Base-by-base conservation (phyloP, 2,888 invertebrate genomes). In the Dendrolimus pini region DNA sequence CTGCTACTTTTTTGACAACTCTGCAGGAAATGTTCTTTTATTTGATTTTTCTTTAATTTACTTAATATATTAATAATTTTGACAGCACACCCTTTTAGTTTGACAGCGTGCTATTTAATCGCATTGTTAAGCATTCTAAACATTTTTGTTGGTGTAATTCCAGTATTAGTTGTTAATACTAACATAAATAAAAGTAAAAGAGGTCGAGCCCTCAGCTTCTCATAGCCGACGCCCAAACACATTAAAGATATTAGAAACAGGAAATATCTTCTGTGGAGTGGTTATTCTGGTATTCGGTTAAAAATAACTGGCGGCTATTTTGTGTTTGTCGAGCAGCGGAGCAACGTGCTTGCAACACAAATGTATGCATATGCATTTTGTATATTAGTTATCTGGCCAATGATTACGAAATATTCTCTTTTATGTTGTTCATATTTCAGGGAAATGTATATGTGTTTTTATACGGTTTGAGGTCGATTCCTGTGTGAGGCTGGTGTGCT, bases 11-110 rank as follows among this genome's bases (percentile, higher is more conserved):
- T 63, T 65, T 64, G 64, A 67, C 63, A 60, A 41, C 60, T 64
- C 62, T 68, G 62, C 78, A 80, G 82, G 80, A 82, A 80, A 77
- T 68, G 65, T 68, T 66, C 67, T 68, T 74, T 71, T 62, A 55
- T 53, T 54, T 41, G 62, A 61, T 61, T 64, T 62, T 53, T 64
- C 42, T 52, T 14, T 55, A 56, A 56, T 57, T 58, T 56, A 47
- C 47, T 10, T 47, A 47, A 47, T 47, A 30, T 30, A 30, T 6
- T 30, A 30, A 30, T 30, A 30, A 30, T 6, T 30, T 30, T 30
- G 30, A 30, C 30, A 30, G 30, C 30, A 6, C 30, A 30, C 30
- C 30, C 30, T 30, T 30, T 30, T 30, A 30, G 3, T 30, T 30
- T 30, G 30, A 30, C 30, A 30, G 30, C 30, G 30, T 30, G 30